Percentiles rank a stretch among this genome's conserved stretches.
Evolutionary conservation across 2,797 vertebrate species (phyloP).

Genomic region (Periophthalmus magnuspinnatus): DNA sequence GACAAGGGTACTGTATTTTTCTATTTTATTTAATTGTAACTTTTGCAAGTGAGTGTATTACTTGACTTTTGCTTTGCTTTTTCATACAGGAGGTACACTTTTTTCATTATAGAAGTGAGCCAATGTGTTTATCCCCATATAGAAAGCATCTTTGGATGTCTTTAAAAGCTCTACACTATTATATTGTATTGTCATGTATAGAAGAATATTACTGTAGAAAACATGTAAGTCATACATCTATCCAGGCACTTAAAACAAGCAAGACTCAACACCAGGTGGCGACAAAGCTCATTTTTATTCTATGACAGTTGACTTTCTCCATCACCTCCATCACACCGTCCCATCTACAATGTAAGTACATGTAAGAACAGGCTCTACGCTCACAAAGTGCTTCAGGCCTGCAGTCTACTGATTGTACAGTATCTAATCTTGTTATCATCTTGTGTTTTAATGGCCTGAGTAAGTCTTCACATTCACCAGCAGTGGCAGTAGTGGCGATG

Average conservation of each 20-base stretch:
- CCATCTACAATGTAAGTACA: slow-evolving; percentile 30
- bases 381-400: slow-evolving; percentile 44
- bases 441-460: slow-evolving; percentile 57
- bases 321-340: slow-evolving; percentile 38
- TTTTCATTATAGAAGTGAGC: no score
- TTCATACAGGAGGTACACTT: no score
- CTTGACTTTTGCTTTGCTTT: no score
- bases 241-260: background rate
- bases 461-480: slow-evolving; percentile 42
- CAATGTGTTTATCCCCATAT: no score
- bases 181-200: no score
- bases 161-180: no score
- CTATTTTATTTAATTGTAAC: no score
- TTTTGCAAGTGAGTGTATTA: no score
- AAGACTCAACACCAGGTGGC: slow-evolving; percentile 68
- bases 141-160: no score
- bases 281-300: slow-evolving; percentile 42
- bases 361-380: slow-evolving; percentile 36
- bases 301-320: slow-evolving; percentile 39
- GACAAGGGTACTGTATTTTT: no score
- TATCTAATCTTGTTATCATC: slow-evolving; percentile 41
- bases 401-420: slow-evolving; percentile 35
- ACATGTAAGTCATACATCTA: no score
- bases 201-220: no score
- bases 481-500: slow-evolving; percentile 39